phyloP scores from a whole-genome alignment of 2,888 invertebrate species.

The Pterostichus madidus region DNA sequence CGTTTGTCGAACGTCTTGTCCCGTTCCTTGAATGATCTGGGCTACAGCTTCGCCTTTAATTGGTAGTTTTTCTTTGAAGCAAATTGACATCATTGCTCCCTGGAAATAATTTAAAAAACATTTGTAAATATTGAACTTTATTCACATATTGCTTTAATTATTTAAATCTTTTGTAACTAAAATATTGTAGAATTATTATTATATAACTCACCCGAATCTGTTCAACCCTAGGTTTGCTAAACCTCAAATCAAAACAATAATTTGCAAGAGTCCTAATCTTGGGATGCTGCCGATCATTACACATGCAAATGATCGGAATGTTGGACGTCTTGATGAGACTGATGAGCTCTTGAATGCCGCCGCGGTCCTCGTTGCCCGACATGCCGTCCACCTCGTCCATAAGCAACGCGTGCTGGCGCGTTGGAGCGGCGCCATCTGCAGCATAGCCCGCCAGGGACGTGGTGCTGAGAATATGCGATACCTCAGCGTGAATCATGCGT shows the following conservation, averaged over 20 bases:
- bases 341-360: constrained; percentile 97
- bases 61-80: constrained; percentile 93
- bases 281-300: constrained; percentile 96
- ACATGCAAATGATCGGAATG: constrained; percentile 97
- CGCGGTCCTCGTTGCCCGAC: constrained; percentile 99
- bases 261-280: constrained; percentile 96
- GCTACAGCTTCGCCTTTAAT: constrained; percentile 87
- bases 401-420: constrained; percentile 89
- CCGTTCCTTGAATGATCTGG: constrained; percentile 91
- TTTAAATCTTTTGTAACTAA: too few relatives aligned
- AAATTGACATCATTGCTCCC: constrained; percentile 94
- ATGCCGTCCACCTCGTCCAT: constrained; percentile 99
- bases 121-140: too few relatives aligned
- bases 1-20: constrained; percentile 96
- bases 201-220: constrained; percentile 88
- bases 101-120: constrained; percentile 74
- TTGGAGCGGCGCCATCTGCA: constrained; percentile 75
- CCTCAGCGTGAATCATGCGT: constrained; percentile 89
- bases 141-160: too few relatives aligned
- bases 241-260: constrained; percentile 95
- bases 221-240: constrained; percentile 90
- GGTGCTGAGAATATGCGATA: constrained; percentile 88
- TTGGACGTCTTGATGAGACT: constrained; percentile 91
- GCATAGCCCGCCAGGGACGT: constrained; percentile 87
- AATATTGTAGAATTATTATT: constrained; percentile 8